These are phyloP conservation scores for Myiotriccus ornatus DNA, from an alignment of 2,797 vertebrate species.

Conservation along the genomic window DNA sequence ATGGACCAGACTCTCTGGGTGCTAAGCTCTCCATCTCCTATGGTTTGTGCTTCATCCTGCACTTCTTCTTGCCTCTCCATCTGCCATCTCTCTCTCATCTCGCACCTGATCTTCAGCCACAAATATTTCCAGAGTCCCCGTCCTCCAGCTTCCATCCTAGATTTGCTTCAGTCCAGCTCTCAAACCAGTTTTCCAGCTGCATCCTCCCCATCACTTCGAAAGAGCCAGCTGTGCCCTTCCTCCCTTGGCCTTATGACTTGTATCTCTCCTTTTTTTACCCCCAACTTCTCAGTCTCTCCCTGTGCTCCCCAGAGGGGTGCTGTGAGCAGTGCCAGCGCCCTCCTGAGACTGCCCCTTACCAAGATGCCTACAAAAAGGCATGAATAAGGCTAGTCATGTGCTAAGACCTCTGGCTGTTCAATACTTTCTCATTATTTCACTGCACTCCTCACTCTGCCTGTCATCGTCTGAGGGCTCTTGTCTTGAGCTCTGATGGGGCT, in stretches of 20 bases:
- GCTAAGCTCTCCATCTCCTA: not conserved
- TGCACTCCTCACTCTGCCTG: not conserved
- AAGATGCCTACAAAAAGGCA: constrained; percentile 16
- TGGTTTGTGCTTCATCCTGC: not conserved
- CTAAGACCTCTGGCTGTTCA: constrained; percentile 4
- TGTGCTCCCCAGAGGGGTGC: not conserved
- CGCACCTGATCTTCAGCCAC: not conserved
- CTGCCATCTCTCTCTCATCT: not conserved
- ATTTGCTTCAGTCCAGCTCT: not conserved
- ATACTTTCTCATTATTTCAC: constrained; percentile 34
- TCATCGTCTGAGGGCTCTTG: constrained; percentile 50
- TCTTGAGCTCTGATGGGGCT: constrained; percentile 18
- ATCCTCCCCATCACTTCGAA: not conserved
- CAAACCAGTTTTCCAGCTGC: not conserved
- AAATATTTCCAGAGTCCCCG: not conserved
- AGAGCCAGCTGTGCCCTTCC: not conserved
- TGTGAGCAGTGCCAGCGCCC: not conserved
- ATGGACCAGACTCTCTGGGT: not conserved
- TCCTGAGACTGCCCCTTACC: not conserved
- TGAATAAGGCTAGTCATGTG: constrained; percentile 62
- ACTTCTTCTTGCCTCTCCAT: not conserved
- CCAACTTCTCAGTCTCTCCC: not conserved
- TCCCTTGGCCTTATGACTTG: not conserved
- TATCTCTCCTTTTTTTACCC: not conserved
- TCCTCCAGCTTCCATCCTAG: not conserved